A percentile compares a stretch with the other conserved stretches of the same genome.
Conservation (phyloP, 2,113 vertebrate genomes). For the Ameiurus melas region DNA sequence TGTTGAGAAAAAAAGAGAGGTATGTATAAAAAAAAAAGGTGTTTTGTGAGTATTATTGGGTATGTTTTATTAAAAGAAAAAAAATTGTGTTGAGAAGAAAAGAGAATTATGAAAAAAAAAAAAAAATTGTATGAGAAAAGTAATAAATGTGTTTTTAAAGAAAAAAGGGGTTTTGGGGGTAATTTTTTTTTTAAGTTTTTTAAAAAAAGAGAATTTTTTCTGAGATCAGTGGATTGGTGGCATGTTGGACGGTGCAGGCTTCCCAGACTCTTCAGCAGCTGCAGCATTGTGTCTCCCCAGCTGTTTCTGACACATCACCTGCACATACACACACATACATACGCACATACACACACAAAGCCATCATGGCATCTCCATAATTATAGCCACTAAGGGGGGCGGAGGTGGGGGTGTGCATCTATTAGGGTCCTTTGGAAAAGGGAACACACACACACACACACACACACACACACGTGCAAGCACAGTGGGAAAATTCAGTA, state of each 20-base stretch:
- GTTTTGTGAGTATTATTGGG: no score
- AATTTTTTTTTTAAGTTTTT: no score
- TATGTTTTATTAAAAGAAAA: no score
- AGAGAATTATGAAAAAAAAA: no score
- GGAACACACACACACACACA: not conserved
- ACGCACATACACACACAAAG: slow-evolving; percentile 33
- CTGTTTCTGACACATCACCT: slow-evolving; percentile 63
- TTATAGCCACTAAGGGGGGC: slow-evolving; percentile 52
- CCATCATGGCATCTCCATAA: slow-evolving; percentile 51
- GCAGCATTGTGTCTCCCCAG: slow-evolving; percentile 57
- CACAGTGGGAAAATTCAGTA: slow-evolving; percentile 13
- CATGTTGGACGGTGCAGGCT: slow-evolving; percentile 39
- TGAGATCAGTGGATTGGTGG: not conserved
- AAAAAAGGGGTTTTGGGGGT: no score
- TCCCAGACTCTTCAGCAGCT: slow-evolving; percentile 57
- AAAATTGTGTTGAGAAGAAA: no score
- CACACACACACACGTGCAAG: not conserved
- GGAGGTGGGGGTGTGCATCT: slow-evolving; percentile 35
- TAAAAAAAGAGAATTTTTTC: not conserved
- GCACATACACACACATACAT: slow-evolving; percentile 44
- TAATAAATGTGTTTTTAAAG: no score
- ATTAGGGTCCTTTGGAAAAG: slow-evolving; percentile 49
- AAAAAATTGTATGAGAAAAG: no score
- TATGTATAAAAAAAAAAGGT: no score
- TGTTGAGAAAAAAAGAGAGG: no score